Evolutionary conservation across 2,888 invertebrate genomes (phyloP).

Genomic region (Tyria jacobaeae): DNA sequence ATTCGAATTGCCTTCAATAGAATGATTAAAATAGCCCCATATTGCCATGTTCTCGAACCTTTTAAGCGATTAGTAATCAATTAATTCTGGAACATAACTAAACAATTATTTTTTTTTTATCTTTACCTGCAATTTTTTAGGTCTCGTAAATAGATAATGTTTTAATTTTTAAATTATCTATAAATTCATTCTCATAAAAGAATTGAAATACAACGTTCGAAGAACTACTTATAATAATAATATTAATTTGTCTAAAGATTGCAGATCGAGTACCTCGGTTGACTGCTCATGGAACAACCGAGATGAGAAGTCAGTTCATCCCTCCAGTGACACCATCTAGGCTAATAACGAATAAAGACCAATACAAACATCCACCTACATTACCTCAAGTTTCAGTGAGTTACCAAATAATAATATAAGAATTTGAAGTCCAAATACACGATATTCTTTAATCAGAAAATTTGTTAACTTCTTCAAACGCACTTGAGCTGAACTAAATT

Average conservation of each 20-base stretch:
- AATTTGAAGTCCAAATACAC: background rate
- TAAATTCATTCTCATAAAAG: no score
- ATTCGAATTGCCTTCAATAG: no score
- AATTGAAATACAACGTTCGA: background rate
- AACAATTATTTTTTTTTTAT: no score
- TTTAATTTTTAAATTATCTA: no score
- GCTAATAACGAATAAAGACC: slow-evolving; percentile 71
- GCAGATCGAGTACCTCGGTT: slow-evolving; percentile 64
- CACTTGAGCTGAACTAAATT: background rate
- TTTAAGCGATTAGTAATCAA: no score
- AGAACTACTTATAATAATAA: background rate
- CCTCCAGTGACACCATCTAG: slow-evolving; percentile 55
- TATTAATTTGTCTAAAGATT: slow-evolving; percentile 52
- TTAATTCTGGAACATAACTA: no score
- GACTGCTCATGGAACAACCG: slow-evolving; percentile 65
- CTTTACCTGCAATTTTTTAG: no score
- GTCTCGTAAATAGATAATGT: no score
- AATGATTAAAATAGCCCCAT: no score
- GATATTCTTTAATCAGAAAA: no score
- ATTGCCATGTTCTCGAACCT: no score
- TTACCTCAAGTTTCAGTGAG: slow-evolving; percentile 60
- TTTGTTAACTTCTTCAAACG: no score
- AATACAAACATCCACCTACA: slow-evolving; percentile 63
- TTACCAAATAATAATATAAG: background rate
- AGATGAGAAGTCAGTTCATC: slow-evolving; percentile 65